Percentiles rank a stretch among this genome's conserved stretches.
Conservation (phyloP, 2,113 vertebrate genomes). For the Semnornis frantzii region DNA sequence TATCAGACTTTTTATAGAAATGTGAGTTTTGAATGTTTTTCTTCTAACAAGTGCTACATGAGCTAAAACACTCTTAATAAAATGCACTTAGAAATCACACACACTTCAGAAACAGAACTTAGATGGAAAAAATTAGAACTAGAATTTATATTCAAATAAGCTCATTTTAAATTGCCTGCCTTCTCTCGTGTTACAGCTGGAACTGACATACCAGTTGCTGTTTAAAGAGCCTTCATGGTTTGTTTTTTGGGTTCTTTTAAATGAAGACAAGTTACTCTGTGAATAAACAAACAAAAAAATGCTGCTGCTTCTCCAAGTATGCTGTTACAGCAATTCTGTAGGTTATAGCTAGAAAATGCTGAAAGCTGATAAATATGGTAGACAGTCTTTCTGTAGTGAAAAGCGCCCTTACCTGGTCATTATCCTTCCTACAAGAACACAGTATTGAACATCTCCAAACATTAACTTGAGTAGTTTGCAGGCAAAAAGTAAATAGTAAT, state of each 20-base stretch:
- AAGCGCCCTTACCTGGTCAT: neutral
- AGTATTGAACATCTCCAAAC: neutral
- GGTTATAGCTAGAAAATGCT: neutral
- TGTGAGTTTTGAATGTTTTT: slow-evolving; percentile 8
- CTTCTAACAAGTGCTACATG: slow-evolving; percentile 9
- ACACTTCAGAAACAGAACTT: neutral
- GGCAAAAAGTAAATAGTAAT: neutral
- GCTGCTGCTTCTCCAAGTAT: neutral
- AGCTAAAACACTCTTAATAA: slow-evolving; percentile 34
- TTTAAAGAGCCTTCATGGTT: neutral
- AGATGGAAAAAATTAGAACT: neutral
- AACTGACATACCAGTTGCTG: neutral
- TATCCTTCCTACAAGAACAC: neutral
- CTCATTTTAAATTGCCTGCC: neutral
- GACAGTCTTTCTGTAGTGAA: neutral
- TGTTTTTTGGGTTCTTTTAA: neutral
- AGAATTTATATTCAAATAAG: neutral
- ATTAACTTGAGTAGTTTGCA: neutral
- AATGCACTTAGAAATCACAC: neutral
- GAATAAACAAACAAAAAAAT: neutral
- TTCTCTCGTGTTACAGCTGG: neutral
- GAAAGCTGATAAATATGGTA: neutral
- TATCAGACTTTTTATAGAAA: slow-evolving; percentile 23
- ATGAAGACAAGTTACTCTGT: neutral
- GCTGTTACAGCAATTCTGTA: slow-evolving; percentile 18